These are phyloP conservation scores for Sinocyclocheilus grahami DNA, from an alignment of 2,113 vertebrate species.

Conservation along the genomic window DNA sequence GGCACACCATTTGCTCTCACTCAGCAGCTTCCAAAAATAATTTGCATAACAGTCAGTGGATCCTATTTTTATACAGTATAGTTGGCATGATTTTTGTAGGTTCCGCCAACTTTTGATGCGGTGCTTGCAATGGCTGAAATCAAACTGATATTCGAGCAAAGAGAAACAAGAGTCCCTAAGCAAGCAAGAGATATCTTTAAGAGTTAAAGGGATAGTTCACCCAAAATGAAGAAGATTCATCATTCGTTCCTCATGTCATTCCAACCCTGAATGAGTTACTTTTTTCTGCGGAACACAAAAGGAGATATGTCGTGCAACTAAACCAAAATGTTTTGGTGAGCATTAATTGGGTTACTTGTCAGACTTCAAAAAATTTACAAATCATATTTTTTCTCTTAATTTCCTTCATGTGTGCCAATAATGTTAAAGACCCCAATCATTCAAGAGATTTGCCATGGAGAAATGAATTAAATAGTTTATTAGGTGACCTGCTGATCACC, in stretches of 20 bases:
- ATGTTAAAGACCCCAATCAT: background rate
- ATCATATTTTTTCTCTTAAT: background rate
- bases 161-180: background rate
- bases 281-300: too few species aligned
- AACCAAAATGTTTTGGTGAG: background rate
- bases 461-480: background rate
- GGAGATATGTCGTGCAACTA: background rate
- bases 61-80: background rate
- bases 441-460: background rate
- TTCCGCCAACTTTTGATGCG: background rate
- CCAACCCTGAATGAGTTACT: too few species aligned
- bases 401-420: background rate
- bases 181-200: background rate
- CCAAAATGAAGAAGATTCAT: too few species aligned
- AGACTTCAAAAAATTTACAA: too few species aligned
- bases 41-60: background rate
- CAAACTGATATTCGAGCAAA: background rate
- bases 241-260: too few species aligned
- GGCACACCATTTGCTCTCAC: background rate
- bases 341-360: too few species aligned
- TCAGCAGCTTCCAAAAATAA: constrained; percentile 28
- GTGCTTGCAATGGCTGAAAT: too few species aligned
- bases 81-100: background rate
- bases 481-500: background rate
- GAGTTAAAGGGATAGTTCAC: background rate